Percentiles rank a stretch among this genome's conserved stretches.
Evolutionary conservation across 2,797 vertebrate species (phyloP).

Genomic region (Crenichthys baileyi): DNA sequence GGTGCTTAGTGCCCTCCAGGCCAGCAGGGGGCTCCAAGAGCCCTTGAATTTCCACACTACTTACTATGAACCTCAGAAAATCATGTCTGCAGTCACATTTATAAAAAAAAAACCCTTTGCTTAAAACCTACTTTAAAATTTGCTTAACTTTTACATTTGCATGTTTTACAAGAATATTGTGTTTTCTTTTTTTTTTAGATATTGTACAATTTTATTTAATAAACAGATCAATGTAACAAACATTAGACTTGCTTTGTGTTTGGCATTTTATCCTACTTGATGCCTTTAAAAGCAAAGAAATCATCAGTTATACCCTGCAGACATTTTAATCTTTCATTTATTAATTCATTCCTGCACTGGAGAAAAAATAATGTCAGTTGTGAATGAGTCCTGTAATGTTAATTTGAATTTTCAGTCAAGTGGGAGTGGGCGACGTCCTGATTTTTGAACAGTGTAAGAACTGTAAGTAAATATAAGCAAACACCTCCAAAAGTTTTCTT

Average conservation of each 20-base stretch:
- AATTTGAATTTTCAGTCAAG: not conserved
- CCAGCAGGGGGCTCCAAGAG: slow-evolving; percentile 3
- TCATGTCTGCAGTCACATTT: not conserved
- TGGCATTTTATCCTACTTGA: not conserved
- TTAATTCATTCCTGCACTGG: not conserved
- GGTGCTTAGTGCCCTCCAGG: not conserved
- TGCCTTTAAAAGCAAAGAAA: not conserved
- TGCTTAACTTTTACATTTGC: not conserved
- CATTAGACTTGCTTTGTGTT: not conserved
- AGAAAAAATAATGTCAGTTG: not conserved
- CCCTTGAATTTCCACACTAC: not conserved
- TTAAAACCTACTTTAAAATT: not conserved
- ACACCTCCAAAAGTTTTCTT: not conserved
- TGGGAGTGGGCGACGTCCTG: not conserved
- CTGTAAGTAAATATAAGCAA: not conserved
- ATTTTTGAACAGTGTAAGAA: not conserved
- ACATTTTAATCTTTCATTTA: not conserved
- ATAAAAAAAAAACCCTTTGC: not conserved
- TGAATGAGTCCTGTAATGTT: not conserved
- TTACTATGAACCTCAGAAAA: not conserved
- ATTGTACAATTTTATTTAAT: no score
- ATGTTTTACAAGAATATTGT: not conserved
- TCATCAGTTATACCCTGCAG: not conserved
- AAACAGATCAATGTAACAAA: no score
- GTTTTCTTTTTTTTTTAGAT: no score